phyloP scores from a whole-genome alignment of 2,797 vertebrate species.

The Mus minutoides region DNA sequence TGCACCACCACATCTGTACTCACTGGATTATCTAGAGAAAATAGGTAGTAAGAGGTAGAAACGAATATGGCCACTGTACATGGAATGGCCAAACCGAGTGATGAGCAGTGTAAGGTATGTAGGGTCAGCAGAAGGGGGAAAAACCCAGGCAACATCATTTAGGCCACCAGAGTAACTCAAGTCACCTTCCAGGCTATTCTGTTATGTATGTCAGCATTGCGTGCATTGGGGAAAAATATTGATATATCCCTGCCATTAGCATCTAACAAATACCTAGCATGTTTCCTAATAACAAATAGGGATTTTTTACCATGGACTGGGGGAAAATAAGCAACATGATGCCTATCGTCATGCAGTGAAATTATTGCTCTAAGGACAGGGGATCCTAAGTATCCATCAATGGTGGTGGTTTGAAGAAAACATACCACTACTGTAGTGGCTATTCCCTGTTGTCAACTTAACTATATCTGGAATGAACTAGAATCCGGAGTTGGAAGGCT shows the following conservation, averaged over 20 bases:
- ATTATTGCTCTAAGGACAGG: background rate
- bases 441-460: too few relatives aligned
- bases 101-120: too few relatives aligned
- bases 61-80: background rate
- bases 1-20: too few relatives aligned
- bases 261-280: background rate
- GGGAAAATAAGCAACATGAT: background rate
- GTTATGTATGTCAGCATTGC: background rate
- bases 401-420: background rate
- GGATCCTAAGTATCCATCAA: background rate
- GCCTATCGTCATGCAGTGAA: background rate
- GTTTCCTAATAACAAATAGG: conserved; percentile 46
- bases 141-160: background rate
- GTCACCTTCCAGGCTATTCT: conserved; percentile 35
- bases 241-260: background rate
- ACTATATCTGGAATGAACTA: too few relatives aligned
- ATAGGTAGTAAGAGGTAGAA: background rate
- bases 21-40: background rate
- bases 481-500: too few relatives aligned
- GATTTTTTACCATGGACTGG: background rate
- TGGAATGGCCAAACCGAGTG: background rate
- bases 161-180: background rate
- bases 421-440: too few relatives aligned
- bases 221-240: background rate
- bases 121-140: background rate